phyloP scores from a whole-genome alignment of 1,140 invertebrate species.

The Prorops nasuta region DNA sequence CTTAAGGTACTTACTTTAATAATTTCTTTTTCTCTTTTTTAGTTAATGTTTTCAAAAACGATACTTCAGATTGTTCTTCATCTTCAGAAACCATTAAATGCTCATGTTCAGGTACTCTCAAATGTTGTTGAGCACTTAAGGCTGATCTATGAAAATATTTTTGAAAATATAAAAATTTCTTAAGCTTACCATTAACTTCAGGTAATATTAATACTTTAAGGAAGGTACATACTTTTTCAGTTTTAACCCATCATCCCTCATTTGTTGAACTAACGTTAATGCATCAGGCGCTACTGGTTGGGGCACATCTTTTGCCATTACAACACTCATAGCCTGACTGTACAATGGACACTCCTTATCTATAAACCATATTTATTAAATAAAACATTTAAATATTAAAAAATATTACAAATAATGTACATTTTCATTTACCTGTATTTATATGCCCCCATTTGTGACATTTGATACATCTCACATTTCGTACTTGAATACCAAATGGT shows the following conservation, averaged over 20 bases:
- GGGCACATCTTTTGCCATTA: conserved; percentile 63
- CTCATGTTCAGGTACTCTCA: conserved; percentile 50
- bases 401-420: conserved; percentile 9
- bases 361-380: conserved; percentile 42
- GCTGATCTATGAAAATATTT: conserved; percentile 46
- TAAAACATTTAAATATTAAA: conserved; percentile 7
- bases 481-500: conserved; percentile 96
- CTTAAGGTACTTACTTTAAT: conserved; percentile 68
- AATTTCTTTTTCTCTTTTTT: conserved; percentile 89
- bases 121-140: conserved; percentile 63
- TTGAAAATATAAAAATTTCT: neutral
- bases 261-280: conserved; percentile 79
- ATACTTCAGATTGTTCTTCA: conserved; percentile 66
- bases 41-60: conserved; percentile 79
- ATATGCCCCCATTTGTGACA: conserved; percentile 99
- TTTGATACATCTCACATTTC: conserved; percentile 97
- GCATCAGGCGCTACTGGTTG: conserved; percentile 63
- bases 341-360: conserved; percentile 94
- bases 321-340: conserved; percentile 70
- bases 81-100: conserved; percentile 58
- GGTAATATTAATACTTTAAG: neutral
- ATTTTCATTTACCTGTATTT: conserved; percentile 78
- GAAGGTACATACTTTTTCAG: conserved; percentile 74
- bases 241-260: conserved; percentile 88
- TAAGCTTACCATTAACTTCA: neutral